Conservation (phyloP, 30 jellyfish, hydroid and myxozoan genomes). For the Aurelia sp. region DNA sequence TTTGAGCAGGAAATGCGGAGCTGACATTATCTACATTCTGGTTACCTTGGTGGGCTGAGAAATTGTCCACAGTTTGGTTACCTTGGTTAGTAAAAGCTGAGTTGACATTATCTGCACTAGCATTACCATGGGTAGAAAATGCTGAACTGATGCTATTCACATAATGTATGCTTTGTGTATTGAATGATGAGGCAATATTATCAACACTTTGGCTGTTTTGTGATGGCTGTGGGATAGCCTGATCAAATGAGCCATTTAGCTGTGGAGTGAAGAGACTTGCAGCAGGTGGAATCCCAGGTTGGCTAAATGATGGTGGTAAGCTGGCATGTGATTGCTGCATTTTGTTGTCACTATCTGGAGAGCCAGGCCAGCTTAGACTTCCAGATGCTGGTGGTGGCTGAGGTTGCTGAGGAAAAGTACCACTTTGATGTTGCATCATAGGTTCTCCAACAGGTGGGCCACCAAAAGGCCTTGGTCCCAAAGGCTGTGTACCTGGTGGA, state of each 20-base stretch:
- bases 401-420: not conserved
- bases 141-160: too few species aligned
- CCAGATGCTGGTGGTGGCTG: conserved; percentile 8
- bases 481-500: not conserved
- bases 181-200: too few species aligned
- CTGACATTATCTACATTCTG: too few species aligned
- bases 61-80: too few species aligned
- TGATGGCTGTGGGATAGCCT: not conserved
- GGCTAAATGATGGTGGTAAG: not conserved
- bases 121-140: too few species aligned
- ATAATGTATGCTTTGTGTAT: too few species aligned
- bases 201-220: too few species aligned
- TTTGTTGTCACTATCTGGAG: conserved; percentile 9
- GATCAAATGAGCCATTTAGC: conserved; percentile 5
- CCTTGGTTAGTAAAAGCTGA: too few species aligned
- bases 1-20: too few species aligned
- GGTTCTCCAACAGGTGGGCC: conserved; percentile 1
- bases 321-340: conserved; percentile 3
- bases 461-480: not conserved
- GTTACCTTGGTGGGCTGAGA: too few species aligned
- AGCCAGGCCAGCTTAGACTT: conserved; percentile 50
- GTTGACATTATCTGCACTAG: too few species aligned
- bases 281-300: not conserved
- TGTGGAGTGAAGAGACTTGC: not conserved
- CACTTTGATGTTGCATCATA: not conserved